Percentiles rank a stretch among this genome's conserved stretches.
phyloP scores from a whole-genome alignment of 2,888 invertebrate species.

The Pecten maximus region DNA sequence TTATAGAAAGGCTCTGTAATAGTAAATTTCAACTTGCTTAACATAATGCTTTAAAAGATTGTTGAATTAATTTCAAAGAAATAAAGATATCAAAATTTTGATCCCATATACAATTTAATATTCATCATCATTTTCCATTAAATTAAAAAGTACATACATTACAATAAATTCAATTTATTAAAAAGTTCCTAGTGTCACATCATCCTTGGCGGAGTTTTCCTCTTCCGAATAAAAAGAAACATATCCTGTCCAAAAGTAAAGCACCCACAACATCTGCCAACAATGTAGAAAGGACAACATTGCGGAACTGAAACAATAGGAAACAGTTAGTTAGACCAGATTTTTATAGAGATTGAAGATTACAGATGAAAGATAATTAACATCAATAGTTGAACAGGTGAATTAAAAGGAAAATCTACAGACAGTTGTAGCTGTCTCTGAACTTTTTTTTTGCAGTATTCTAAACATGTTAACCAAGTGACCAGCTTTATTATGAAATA shows the following conservation, averaged over 20 bases:
- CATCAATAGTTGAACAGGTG: too few species aligned
- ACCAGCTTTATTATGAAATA: too few species aligned
- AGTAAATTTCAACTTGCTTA: too few species aligned
- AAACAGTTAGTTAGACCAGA: neutral
- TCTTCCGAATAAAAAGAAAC: conserved; percentile 76
- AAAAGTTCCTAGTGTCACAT: conserved; percentile 35
- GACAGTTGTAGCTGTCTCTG: too few species aligned
- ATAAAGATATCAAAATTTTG: neutral
- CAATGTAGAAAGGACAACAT: conserved; percentile 91
- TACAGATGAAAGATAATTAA: too few species aligned
- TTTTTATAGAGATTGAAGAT: too few species aligned
- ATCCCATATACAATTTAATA: neutral
- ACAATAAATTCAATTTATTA: neutral
- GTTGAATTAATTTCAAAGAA: neutral
- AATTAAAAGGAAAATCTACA: too few species aligned
- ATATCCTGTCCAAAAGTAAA: conserved; percentile 90
- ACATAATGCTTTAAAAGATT: too few species aligned
- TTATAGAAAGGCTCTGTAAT: too few species aligned
- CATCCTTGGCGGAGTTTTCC: conserved; percentile 63
- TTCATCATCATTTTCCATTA: neutral
- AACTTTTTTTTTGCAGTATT: too few species aligned
- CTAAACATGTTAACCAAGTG: too few species aligned
- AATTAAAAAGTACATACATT: neutral
- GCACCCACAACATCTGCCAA: conserved; percentile 93
- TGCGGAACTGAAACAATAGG: conserved; percentile 91